These are phyloP conservation scores for Alosa alosa DNA, from an alignment of 2,113 vertebrate genomes.

Conservation along the genomic window DNA sequence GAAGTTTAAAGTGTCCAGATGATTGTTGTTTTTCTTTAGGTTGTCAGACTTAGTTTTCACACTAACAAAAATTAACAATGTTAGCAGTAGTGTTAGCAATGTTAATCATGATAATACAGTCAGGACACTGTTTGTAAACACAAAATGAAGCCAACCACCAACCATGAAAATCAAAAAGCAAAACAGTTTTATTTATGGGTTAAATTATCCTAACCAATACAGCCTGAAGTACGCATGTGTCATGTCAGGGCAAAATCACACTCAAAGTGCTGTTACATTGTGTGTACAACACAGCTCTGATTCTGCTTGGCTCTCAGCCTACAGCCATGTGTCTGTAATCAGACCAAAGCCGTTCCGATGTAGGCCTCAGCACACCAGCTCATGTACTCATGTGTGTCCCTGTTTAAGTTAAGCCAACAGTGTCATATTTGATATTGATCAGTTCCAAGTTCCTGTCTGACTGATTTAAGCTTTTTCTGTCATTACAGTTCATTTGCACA, in stretches of 20 bases:
- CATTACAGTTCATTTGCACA: neutral
- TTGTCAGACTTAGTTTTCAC: neutral
- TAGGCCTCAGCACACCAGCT: neutral
- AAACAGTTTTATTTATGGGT: neutral
- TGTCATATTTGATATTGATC: conserved; percentile 16
- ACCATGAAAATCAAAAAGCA: neutral
- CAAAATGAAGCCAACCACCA: neutral
- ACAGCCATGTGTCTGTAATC: neutral
- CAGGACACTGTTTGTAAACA: neutral
- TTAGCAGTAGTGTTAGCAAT: neutral
- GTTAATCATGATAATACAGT: neutral
- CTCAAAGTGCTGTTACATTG: neutral
- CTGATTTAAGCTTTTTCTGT: neutral
- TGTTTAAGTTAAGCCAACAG: conserved; percentile 8
- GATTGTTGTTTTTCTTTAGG: neutral
- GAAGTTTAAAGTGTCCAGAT: neutral
- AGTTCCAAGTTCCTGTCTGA: conserved; percentile 4
- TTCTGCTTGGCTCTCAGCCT: neutral
- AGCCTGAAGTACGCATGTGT: conserved; percentile 1
- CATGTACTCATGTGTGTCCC: neutral
- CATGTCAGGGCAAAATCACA: neutral
- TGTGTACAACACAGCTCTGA: neutral
- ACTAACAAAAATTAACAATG: neutral
- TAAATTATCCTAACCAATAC: conserved; percentile 10
- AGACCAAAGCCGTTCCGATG: neutral